These are phyloP conservation scores for Silurus asotus DNA, from an alignment of 2,113 vertebrate genomes.

Conservation along the genomic window DNA sequence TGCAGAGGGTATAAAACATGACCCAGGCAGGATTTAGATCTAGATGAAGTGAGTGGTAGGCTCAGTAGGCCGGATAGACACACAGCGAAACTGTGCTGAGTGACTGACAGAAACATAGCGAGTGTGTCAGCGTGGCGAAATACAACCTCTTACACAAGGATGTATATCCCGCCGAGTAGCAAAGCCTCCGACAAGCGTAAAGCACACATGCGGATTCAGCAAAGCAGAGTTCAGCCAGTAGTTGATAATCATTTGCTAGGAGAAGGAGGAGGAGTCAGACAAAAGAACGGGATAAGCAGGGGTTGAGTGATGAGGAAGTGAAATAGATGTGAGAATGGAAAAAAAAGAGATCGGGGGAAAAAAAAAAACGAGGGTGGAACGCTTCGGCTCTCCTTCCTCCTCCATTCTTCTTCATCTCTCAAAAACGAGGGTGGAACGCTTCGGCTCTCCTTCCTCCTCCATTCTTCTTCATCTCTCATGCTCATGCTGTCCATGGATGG, in stretches of 20 bases:
- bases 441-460: conserved; percentile 17
- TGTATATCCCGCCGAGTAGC: conserved; percentile 5
- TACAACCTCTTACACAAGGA: background rate
- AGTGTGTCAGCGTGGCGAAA: background rate
- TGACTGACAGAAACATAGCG: conserved; percentile 10
- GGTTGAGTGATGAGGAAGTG: conserved; percentile 28
- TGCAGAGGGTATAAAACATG: conserved; percentile 33
- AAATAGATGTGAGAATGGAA: background rate
- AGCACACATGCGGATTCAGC: conserved; percentile 35
- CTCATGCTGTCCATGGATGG: conserved; percentile 43
- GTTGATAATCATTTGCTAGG: conserved; percentile 20
- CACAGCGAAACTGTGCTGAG: background rate
- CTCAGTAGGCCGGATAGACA: conserved; percentile 18
- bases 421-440: conserved; percentile 11
- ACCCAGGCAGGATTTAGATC: conserved; percentile 26
- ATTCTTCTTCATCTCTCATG: conserved; percentile 31
- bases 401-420: conserved; percentile 37
- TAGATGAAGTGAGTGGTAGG: conserved; percentile 36
- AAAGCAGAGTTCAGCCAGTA: background rate
- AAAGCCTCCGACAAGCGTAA: conserved; percentile 27
- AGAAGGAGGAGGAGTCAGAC: conserved; percentile 28
- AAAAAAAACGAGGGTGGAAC: conserved; percentile 9
- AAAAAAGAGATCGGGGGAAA: background rate
- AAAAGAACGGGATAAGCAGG: conserved; percentile 20
- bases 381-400: background rate